Percentiles rank a stretch among this genome's conserved stretches.
These are phyloP conservation scores for Tortricodes alternella DNA, from an alignment of 2,888 invertebrate genomes.

Conservation along the genomic window DNA sequence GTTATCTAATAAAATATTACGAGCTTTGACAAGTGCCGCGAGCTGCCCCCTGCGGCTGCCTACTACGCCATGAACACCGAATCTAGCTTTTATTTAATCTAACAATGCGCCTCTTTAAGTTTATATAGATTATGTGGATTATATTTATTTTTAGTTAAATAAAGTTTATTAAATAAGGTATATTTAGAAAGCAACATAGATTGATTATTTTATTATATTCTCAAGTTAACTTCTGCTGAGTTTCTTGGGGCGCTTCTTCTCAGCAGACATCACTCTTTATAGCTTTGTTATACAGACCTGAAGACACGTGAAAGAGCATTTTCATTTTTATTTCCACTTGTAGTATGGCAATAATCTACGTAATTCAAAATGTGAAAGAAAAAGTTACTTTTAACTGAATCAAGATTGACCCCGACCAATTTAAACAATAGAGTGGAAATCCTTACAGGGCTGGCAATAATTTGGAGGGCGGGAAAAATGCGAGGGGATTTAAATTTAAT, in stretches of 20 bases:
- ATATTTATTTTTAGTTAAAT: not conserved
- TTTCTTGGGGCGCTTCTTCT: too few species aligned
- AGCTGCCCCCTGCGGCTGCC: constrained; percentile 65
- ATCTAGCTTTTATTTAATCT: constrained; percentile 46
- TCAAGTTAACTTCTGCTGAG: too few species aligned
- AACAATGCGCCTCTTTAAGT: constrained; percentile 30
- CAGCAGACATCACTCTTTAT: too few species aligned
- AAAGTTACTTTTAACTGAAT: constrained; percentile 17
- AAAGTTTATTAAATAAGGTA: not conserved
- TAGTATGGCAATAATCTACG: too few species aligned
- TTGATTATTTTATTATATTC: too few species aligned
- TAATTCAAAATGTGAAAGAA: not conserved
- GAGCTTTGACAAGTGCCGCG: constrained; percentile 76
- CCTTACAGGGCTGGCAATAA: constrained; percentile 65
- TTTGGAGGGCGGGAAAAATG: constrained; percentile 75
- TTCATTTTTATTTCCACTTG: too few species aligned
- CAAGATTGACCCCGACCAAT: constrained; percentile 56
- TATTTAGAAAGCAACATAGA: too few species aligned
- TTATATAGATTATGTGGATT: not conserved
- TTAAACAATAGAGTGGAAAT: constrained; percentile 63
- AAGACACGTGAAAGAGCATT: too few species aligned
- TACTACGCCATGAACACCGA: constrained; percentile 52
- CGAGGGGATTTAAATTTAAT: constrained; percentile 81
- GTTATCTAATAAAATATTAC: constrained; percentile 82
- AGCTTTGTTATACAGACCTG: too few species aligned